phyloP scores from a whole-genome alignment of 2,888 invertebrate species.

The Thumatha senex region DNA sequence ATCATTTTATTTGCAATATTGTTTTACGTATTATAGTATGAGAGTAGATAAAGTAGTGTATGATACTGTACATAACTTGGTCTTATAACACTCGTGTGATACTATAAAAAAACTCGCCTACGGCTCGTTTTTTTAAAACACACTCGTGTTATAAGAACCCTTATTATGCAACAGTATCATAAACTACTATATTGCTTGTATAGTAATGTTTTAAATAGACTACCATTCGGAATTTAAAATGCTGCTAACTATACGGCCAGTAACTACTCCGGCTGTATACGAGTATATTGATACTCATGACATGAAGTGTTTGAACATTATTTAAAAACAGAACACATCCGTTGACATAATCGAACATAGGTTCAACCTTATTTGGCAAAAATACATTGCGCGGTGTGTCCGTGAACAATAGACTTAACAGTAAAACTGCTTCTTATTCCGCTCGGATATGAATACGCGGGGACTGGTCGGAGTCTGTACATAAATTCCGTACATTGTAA shows the following conservation, averaged over 20 bases:
- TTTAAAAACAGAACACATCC: slow-evolving; percentile 77
- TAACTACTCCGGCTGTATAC: no score
- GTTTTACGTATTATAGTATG: no score
- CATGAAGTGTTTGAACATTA: slow-evolving; percentile 53
- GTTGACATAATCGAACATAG: slow-evolving; percentile 69
- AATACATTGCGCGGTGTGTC: slow-evolving; percentile 78
- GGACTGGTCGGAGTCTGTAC: slow-evolving; percentile 61
- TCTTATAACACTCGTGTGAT: no score
- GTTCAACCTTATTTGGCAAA: slow-evolving; percentile 75
- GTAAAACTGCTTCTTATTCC: slow-evolving; percentile 81
- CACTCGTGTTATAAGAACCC: no score
- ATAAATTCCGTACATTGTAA: slow-evolving; percentile 74
- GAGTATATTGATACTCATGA: no score
- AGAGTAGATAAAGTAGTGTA: no score
- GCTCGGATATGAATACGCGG: slow-evolving; percentile 72
- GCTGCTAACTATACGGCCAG: slow-evolving; percentile 40
- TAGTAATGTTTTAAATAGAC: slow-evolving; percentile 27
- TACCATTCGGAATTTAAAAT: slow-evolving; percentile 48
- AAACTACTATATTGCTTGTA: slow-evolving; percentile 25
- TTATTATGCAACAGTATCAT: no score
- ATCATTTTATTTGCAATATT: no score
- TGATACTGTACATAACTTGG: no score
- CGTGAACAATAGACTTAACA: slow-evolving; percentile 78
- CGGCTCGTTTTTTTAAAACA: no score
- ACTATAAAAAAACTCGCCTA: no score